A percentile compares a stretch with the other conserved stretches of the same genome.
Conservation (phyloP, 2,797 vertebrate genomes). For the Antennarius maculatus region DNA sequence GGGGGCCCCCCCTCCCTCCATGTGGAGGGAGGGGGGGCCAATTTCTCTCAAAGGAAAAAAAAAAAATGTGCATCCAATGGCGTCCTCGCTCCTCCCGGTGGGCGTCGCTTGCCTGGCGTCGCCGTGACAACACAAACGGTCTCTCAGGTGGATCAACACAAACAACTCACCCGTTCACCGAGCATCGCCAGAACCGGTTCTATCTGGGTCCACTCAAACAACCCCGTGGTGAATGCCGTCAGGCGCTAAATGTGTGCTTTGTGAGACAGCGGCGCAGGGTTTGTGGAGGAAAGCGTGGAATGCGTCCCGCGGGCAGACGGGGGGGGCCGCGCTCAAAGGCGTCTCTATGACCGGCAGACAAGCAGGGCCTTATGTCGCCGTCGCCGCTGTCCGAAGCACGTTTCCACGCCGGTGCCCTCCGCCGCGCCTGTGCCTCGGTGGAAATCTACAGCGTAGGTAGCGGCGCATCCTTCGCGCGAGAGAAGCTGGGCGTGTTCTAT, state of each 20-base stretch:
- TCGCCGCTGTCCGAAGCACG: conserved; percentile 55
- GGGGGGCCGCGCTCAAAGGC: conserved; percentile 74
- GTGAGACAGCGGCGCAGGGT: conserved; percentile 62
- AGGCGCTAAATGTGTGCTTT: conserved; percentile 79
- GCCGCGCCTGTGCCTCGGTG: conserved; percentile 59
- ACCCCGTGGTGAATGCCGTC: conserved; percentile 73
- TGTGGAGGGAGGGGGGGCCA: too few species aligned
- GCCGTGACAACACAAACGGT: conserved; percentile 43
- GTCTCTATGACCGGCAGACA: conserved; percentile 79
- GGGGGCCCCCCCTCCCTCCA: conserved; percentile 2
- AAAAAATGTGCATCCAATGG: not conserved
- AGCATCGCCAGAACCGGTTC: conserved; percentile 36
- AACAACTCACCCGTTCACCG: conserved; percentile 48
- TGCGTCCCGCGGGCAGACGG: conserved; percentile 69
- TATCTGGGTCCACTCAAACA: conserved; percentile 69
- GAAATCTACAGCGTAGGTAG: conserved; percentile 68
- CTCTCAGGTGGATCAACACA: conserved; percentile 40
- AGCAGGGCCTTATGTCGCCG: conserved; percentile 73
- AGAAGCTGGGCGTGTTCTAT: conserved; percentile 14
- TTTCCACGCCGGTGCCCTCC: conserved; percentile 52
- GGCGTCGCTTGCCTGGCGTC: conserved; percentile 9
- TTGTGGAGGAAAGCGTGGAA: conserved; percentile 80
- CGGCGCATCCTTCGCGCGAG: conserved; percentile 17
- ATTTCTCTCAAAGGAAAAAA: conserved; percentile 15
- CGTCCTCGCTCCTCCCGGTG: not conserved